Conservation (phyloP, 2,797 vertebrate genomes). For the Phataginus tetradactyla region DNA sequence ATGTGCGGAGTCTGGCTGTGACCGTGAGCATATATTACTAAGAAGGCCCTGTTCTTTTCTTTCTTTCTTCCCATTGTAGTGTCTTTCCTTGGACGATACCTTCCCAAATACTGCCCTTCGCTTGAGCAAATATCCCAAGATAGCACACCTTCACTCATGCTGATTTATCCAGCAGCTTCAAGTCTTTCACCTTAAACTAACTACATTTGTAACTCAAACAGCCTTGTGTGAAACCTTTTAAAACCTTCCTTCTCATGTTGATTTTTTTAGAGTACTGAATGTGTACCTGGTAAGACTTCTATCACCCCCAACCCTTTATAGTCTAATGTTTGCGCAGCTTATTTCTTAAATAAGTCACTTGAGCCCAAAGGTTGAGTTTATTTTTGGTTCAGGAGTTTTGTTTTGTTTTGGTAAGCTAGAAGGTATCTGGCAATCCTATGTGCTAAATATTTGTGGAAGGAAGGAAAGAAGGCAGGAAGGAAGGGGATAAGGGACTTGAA, state of each 20-base stretch:
- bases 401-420: neutral
- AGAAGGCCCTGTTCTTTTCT: neutral
- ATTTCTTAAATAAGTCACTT: neutral
- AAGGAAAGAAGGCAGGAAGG: neutral
- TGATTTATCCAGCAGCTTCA: neutral
- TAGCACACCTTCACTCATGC: neutral
- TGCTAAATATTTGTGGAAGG: slow-evolving; percentile 18
- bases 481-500: neutral
- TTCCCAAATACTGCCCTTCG: neutral
- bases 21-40: neutral
- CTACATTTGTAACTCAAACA: neutral
- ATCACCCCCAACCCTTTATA: neutral
- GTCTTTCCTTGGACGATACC: neutral
- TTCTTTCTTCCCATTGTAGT: neutral
- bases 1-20: neutral
- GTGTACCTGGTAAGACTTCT: neutral
- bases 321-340: neutral
- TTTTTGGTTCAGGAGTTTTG: neutral
- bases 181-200: neutral
- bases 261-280: neutral
- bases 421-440: neutral
- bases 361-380: neutral
- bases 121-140: too few species aligned
- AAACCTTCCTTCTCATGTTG: neutral
- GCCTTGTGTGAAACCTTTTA: neutral